Evolutionary conservation across 1,140 invertebrate genomes (phyloP), one percentile per base, ranked within the genome.

Genomic region (Conus ventricosus): DNA sequence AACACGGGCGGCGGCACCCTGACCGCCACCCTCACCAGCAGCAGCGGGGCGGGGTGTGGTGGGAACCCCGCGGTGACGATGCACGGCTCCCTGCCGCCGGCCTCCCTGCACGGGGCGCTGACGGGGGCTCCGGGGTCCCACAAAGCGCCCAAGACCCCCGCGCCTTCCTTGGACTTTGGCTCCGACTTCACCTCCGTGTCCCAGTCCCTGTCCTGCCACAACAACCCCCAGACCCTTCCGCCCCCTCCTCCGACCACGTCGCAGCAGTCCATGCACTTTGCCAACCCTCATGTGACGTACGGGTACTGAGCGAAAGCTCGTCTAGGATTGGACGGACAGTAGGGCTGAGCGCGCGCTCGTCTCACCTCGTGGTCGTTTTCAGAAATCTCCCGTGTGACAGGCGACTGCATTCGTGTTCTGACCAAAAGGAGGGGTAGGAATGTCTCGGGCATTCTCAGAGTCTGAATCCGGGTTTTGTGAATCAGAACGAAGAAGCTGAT

Each of bases 101-200:
- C 0, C 0, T 23, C 67, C 20, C 15, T n/a, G 15, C 67, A 90
- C 53, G 57, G 23, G 13, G 67, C 13, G 11, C 13, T n/a, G 4
- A 20, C 67, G 15, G 17, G 11, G 11, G 17, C 67, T 71, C 67
- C 67, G 6, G 67, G 17, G 11, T 6, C 67, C 23, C 67, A 90
- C 53, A 91, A 91, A 67, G 15, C 89, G 87, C 92, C 84, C 88
- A 92, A 90, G 91, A 93, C 87, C 82, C 90, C 88, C 89, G 93
- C 89, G 6, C 88, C 88, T 55, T 93, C 91, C 89, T 87, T 93
- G 78, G 93, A 93, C 86, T 93, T 93, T 20, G 93, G 93, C 82
- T 93, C 93, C 86, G 93, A 94, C 90, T 93, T 94, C 87, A 93
- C 93, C 51, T 94, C 93, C 5, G 93, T 93, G 8, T 94, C 93